These are phyloP conservation scores for Pyralis farinalis DNA, from an alignment of 2,888 invertebrate species.

Conservation along the genomic window DNA sequence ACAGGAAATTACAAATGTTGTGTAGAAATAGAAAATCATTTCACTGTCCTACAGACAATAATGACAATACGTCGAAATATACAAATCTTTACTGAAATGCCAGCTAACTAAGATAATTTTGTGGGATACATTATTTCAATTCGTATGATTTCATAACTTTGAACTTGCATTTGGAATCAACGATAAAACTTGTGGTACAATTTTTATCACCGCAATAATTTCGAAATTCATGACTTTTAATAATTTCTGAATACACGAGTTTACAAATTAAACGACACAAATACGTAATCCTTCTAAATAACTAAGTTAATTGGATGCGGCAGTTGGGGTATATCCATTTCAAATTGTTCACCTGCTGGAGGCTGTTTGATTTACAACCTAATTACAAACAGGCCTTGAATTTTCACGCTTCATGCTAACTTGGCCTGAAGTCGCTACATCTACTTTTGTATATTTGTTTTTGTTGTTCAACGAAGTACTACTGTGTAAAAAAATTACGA, in stretches of 20 bases:
- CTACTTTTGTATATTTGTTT: too few species aligned
- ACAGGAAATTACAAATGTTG: too few species aligned
- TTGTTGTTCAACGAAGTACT: too few species aligned
- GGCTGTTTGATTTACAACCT: constrained; percentile 41
- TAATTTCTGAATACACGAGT: background rate
- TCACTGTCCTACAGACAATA: too few species aligned
- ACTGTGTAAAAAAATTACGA: too few species aligned
- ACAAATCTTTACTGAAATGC: too few species aligned
- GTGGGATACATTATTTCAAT: too few species aligned
- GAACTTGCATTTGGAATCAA: too few species aligned
- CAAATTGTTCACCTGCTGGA: constrained; percentile 33
- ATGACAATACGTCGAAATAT: too few species aligned
- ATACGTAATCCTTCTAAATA: constrained; percentile 22
- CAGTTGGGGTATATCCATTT: constrained; percentile 34
- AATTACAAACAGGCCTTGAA: constrained; percentile 40
- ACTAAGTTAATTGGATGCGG: constrained; percentile 37
- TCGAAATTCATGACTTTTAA: background rate
- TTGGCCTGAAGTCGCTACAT: constrained; percentile 7
- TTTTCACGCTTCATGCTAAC: constrained; percentile 29
- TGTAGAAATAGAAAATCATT: too few species aligned
- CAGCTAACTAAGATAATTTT: background rate
- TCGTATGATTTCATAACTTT: too few species aligned
- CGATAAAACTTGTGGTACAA: too few species aligned
- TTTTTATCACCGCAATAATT: background rate
- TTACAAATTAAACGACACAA: constrained; percentile 7